Percentiles rank a stretch among this genome's conserved stretches.
Conservation (phyloP, 2,797 vertebrate genomes). For the Pelochelys cantorii region DNA sequence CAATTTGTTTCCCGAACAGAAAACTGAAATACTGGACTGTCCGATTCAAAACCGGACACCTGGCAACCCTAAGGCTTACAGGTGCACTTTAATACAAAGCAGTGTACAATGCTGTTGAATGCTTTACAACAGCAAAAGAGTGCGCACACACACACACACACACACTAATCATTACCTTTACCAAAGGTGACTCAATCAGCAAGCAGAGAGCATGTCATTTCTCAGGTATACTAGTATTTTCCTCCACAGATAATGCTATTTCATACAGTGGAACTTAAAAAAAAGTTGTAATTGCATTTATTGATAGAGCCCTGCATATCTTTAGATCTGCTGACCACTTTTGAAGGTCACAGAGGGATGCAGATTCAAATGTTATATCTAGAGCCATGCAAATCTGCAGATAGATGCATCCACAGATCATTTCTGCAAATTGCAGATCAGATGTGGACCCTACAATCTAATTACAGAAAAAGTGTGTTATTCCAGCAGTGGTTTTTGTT, state of each 20-base stretch:
- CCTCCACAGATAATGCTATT: background rate
- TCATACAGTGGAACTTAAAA: background rate
- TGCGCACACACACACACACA: background rate
- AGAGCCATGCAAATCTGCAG: too few species aligned
- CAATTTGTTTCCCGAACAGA: too few species aligned
- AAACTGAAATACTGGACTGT: too few species aligned
- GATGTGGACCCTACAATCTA: background rate
- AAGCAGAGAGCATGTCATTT: slow-evolving; percentile 27
- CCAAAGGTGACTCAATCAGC: slow-evolving; percentile 44
- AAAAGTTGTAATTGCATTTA: background rate
- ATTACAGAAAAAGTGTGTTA: background rate
- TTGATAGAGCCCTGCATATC: background rate
- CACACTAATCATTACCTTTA: slow-evolving; percentile 9
- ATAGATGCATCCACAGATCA: too few species aligned
- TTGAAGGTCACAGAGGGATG: too few species aligned
- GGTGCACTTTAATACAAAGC: background rate
- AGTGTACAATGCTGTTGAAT: background rate
- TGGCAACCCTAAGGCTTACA: rapidly evolving
- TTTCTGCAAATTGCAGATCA: too few species aligned
- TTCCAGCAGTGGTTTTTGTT: background rate
- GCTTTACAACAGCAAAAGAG: background rate
- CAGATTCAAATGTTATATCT: too few species aligned
- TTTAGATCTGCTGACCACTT: too few species aligned
- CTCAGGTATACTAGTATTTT: background rate
- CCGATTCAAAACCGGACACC: too few species aligned